These are phyloP conservation scores for Bombus consobrinus DNA, from an alignment of 1,140 invertebrate genomes.

Conservation along the genomic window DNA sequence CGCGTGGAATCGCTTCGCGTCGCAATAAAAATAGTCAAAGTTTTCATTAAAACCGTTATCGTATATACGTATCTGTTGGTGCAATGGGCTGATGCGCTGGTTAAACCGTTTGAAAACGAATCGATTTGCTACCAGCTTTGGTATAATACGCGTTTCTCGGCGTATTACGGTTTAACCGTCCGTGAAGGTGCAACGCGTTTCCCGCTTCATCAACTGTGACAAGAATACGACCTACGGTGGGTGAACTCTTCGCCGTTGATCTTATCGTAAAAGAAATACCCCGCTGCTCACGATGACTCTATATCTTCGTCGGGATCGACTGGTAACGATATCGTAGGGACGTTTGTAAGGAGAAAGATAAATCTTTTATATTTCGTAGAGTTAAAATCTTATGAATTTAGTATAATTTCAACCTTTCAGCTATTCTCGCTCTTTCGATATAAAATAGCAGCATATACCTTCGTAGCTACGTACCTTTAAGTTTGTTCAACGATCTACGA, in stretches of 20 bases:
- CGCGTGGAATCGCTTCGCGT: conserved; percentile 7
- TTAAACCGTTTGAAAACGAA: neutral
- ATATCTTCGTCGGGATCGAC: too few species aligned
- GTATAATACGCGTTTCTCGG: neutral
- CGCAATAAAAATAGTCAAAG: conserved; percentile 41
- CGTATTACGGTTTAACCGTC: neutral
- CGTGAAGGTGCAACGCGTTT: neutral
- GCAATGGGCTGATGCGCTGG: neutral
- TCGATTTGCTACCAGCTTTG: neutral
- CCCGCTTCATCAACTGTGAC: neutral
- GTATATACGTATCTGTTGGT: neutral
- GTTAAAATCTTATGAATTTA: too few species aligned
- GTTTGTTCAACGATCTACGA: neutral
- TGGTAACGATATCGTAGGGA: neutral
- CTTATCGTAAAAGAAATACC: neutral
- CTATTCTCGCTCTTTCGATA: too few species aligned
- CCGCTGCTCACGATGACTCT: too few species aligned
- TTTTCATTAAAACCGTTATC: conserved; percentile 46
- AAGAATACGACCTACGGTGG: neutral
- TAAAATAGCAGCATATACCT: too few species aligned
- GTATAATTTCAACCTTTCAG: too few species aligned
- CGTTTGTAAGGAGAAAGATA: neutral
- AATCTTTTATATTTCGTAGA: neutral
- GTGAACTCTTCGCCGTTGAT: neutral
- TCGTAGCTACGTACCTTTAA: neutral